Conservation (phyloP, 2,888 invertebrate species). For the Cantharis flavilabris region DNA sequence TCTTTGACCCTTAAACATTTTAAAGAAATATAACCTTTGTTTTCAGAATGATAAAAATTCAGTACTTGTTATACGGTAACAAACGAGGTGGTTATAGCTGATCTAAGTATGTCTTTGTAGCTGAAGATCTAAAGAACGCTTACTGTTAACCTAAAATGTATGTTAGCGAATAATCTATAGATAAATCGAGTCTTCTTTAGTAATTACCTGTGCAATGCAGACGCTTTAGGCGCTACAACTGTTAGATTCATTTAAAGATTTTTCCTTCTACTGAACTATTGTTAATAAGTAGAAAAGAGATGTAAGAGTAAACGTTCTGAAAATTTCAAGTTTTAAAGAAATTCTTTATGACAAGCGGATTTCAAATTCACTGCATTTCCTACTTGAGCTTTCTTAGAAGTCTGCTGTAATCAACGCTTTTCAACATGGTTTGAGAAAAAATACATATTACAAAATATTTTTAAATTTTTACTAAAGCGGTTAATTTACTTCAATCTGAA, state of each 20-base stretch:
- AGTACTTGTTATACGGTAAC: slow-evolving; percentile 22
- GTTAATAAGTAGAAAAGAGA: slow-evolving; percentile 12
- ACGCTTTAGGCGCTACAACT: slow-evolving; percentile 28
- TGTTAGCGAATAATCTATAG: slow-evolving; percentile 37
- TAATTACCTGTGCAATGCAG: slow-evolving; percentile 35
- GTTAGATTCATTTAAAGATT: slow-evolving; percentile 11
- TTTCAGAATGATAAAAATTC: slow-evolving; percentile 9
- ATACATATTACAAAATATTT: not conserved
- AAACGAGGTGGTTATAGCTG: slow-evolving; percentile 29
- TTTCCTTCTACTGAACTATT: slow-evolving; percentile 7
- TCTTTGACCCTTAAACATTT: slow-evolving; percentile 24
- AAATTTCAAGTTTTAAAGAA: slow-evolving; percentile 3
- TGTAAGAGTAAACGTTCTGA: slow-evolving; percentile 12
- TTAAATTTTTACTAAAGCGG: no score
- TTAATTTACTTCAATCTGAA: no score
- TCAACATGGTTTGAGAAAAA: slow-evolving; percentile 29
- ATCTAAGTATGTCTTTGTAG: slow-evolving; percentile 28
- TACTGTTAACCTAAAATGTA: slow-evolving; percentile 34
- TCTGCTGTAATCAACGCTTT: slow-evolving; percentile 16
- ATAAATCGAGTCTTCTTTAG: slow-evolving; percentile 38
- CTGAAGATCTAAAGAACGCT: slow-evolving; percentile 28
- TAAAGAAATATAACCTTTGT: slow-evolving; percentile 29
- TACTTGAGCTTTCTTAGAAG: slow-evolving; percentile 36
- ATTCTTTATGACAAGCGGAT: slow-evolving; percentile 25
- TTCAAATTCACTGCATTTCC: slow-evolving; percentile 35